These are phyloP conservation scores for Pomacea canaliculata DNA, from an alignment of 2,888 invertebrate genomes.

Conservation along the genomic window DNA sequence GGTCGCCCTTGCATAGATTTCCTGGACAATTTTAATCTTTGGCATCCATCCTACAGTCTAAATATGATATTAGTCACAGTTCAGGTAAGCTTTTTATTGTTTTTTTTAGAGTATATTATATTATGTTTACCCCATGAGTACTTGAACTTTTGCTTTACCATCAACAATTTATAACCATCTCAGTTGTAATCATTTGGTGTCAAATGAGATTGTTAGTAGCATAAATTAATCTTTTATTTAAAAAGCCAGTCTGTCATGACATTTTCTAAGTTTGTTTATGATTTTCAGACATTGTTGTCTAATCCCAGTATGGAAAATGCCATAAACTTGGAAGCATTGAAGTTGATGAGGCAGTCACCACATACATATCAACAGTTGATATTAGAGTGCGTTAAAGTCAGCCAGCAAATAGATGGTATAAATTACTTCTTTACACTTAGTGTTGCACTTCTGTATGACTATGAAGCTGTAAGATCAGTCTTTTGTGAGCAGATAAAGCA, in stretches of 20 bases:
- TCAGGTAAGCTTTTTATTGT: conserved; percentile 50
- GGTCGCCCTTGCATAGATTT: conserved; percentile 60
- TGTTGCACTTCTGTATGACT: too few relatives aligned
- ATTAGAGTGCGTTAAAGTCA: conserved; percentile 64
- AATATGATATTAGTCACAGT: conserved; percentile 53
- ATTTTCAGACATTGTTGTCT: conserved; percentile 53
- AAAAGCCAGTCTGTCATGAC: too few relatives aligned
- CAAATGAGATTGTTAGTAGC: too few relatives aligned
- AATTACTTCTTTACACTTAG: background rate
- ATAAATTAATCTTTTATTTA: too few relatives aligned
- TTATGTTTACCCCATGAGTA: too few relatives aligned
- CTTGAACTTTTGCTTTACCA: too few relatives aligned
- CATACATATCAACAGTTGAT: conserved; percentile 64
- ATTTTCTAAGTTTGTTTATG: too few relatives aligned
- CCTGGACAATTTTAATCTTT: conserved; percentile 57
- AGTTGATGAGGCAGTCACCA: conserved; percentile 60
- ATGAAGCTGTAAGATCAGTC: too few relatives aligned
- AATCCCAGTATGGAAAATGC: conserved; percentile 61
- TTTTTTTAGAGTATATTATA: background rate
- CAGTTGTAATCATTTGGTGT: too few relatives aligned
- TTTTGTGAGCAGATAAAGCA: too few relatives aligned
- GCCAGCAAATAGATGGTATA: conserved; percentile 62
- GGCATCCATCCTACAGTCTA: conserved; percentile 56
- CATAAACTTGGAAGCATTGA: conserved; percentile 63
- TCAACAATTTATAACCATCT: too few relatives aligned